Base-by-base conservation (phyloP, 2,888 invertebrate species). In the Cryptophagus acutangulus region DNA sequence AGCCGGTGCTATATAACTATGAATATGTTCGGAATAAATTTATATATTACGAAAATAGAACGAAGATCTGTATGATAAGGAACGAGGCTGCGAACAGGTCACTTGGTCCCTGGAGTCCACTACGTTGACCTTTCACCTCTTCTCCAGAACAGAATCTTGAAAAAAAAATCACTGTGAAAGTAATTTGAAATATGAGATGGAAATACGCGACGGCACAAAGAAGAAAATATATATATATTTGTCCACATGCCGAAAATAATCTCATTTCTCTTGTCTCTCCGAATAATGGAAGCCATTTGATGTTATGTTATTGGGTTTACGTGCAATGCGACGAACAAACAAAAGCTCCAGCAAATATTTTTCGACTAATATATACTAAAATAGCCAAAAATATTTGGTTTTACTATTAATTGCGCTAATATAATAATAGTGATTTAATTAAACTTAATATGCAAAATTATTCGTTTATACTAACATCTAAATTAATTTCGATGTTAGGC, bases 131-230 rank as follows among this genome's bases (percentile, higher is more conserved):
- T 49, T 46, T 52, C 39, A 34, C 41, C 43, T 43, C 17, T 40
- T 35, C 36, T 45, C 39, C 41, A 37, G 39, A n/a, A n/a, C n/a
- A n/a, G n/a, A n/a, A n/a, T n/a, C n/a, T n/a, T 38, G 41, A 41
- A 41, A 47, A 52, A 50, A 52, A 31, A 31, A 31, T 31, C 31
- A 50, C 47, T 38, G 41, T 45, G 39, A 37, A 37, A 40, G 45
- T 46, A 53, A 52, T 53, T 48, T 49, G 49, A 50, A 48, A 53
- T 48, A 53, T 46, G 42, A 36, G 33, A 50, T 48, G 43, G 46
- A 48, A 50, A 50, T 52, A 43, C 43, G 43, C 42, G 41, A 33
- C 36, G 36, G 16, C 38, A 38, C 26, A 38, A 10, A 39, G 8
- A 8, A 30, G 37, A 5, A 20, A 5, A 20, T 20, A 20, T 20